Evolutionary conservation across 2,888 invertebrate species (phyloP).

Genomic region (Caenorhabditis sulstoni): DNA sequence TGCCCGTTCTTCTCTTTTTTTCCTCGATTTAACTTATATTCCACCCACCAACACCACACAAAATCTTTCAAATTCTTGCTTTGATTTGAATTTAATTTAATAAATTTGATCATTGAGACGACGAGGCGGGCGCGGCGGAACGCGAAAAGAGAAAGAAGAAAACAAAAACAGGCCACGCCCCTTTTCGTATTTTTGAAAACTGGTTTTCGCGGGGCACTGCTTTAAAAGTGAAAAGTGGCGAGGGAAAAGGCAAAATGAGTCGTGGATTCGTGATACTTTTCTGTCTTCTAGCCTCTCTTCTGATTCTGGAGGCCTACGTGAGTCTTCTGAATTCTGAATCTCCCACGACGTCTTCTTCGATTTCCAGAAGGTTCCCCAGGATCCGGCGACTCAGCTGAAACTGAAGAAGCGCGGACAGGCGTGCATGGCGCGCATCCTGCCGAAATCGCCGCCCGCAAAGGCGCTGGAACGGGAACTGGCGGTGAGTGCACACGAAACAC

Average conservation of each 20-base stretch:
- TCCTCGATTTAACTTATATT: not conserved
- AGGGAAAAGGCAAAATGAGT: slow-evolving; percentile 23
- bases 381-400: slow-evolving; percentile 51
- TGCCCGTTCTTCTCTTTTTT: slow-evolving; percentile 5
- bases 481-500: slow-evolving; percentile 20
- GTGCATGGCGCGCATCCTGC: slow-evolving; percentile 53
- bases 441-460: slow-evolving; percentile 34
- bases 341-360: too few relatives aligned
- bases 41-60: not conserved
- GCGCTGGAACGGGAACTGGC: slow-evolving; percentile 44
- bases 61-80: slow-evolving; percentile 32
- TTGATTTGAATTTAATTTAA: slow-evolving; percentile 43
- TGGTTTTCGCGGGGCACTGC: not conserved
- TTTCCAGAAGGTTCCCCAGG: slow-evolving; percentile 54
- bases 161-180: slow-evolving; percentile 3
- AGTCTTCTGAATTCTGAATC: slow-evolving; percentile 16
- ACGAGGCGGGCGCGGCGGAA: too few relatives aligned
- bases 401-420: slow-evolving; percentile 56
- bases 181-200: slow-evolving; percentile 3
- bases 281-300: slow-evolving; percentile 28
- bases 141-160: not conserved
- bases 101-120: slow-evolving; percentile 52
- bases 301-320: slow-evolving; percentile 37
- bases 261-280: slow-evolving; percentile 27
- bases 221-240: not conserved